A percentile compares a stretch with the other conserved stretches of the same genome.
phyloP scores from a whole-genome alignment of 2,113 vertebrate species.

The Podarcis muralis region DNA sequence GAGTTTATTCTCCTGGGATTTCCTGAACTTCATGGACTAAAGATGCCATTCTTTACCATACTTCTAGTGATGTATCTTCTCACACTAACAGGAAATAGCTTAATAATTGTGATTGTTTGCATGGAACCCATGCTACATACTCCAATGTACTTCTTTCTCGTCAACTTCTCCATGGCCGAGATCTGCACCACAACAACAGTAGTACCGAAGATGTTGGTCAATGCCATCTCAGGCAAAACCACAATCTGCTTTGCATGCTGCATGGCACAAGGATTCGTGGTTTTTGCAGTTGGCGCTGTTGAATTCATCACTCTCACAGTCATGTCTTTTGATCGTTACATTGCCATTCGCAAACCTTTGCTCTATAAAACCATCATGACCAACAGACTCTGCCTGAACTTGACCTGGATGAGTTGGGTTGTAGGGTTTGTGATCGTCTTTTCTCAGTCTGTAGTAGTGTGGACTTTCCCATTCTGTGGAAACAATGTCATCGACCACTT shows the following conservation, averaged over 20 bases:
- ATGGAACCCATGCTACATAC: conserved; percentile 22
- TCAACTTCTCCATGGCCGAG: conserved; percentile 35
- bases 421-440: conserved; percentile 43
- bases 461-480: conserved; percentile 32
- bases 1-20: conserved; percentile 41
- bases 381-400: conserved; percentile 29
- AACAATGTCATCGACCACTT: conserved; percentile 58
- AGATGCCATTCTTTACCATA: neutral
- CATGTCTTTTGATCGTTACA: conserved; percentile 55
- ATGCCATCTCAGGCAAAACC: neutral
- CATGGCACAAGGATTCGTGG: conserved; percentile 38
- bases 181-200: conserved; percentile 17
- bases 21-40: neutral
- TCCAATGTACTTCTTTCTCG: conserved; percentile 45
- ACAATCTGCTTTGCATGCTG: conserved; percentile 32
- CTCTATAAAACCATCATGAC: conserved; percentile 50
- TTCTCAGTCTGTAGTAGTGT: neutral
- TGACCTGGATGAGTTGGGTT: conserved; percentile 40
- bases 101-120: conserved; percentile 9
- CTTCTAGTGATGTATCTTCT: conserved; percentile 34
- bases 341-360: conserved; percentile 51
- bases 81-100: neutral
- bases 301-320: conserved; percentile 39
- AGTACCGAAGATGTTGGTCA: conserved; percentile 27
- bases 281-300: conserved; percentile 20